Base-by-base conservation (phyloP, 1,140 invertebrate genomes). In the Nomia melanderi region DNA sequence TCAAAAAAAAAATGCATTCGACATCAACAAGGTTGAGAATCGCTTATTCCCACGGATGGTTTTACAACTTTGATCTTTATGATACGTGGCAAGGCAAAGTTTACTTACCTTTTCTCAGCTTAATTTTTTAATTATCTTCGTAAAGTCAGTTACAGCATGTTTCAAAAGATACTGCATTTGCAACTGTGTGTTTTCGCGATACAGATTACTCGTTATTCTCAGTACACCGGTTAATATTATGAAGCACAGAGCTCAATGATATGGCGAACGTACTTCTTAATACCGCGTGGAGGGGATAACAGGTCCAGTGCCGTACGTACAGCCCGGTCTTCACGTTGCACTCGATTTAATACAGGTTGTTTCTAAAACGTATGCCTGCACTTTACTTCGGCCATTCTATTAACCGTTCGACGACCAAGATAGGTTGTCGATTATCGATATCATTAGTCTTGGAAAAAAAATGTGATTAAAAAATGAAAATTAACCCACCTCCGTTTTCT, bases 61-160 rank as follows among this genome's bases (percentile, higher is more conserved):
- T 79, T 66, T 59, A 70, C 86, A 86, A 87, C 77, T 88, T 70
- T 87, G 79, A 82, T 82, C 82, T 82, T 66, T 84, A 88, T 23
- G 59, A n/a, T 29, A 66, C 33, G 31, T 14, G 62, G 33, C 63
- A 81, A 64, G 54, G 78, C 9, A 27, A 74, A 39, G 31, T 79
- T 73, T 66, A 88, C 87, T 88, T 86, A 88, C 87, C 82, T 79
- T 71, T 60, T 23, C 64, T 57, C 33, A 31, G 1, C 27, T 71
- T n/a, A 20, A 71, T 44, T 33, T 70, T 39, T 9, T 23, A 2
- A 62, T 31, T 54, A 25, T 70, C 36, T 31, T 25, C 44, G 14
- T 27, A 27, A 53, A 53, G 17, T 27, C 27, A 25, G 23, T 25
- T 31, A 33, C 39, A 41, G 12, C 2, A 17, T 29, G 17, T 39